Conservation (phyloP, 2,113 vertebrate species). For the Pandion haliaetus region DNA sequence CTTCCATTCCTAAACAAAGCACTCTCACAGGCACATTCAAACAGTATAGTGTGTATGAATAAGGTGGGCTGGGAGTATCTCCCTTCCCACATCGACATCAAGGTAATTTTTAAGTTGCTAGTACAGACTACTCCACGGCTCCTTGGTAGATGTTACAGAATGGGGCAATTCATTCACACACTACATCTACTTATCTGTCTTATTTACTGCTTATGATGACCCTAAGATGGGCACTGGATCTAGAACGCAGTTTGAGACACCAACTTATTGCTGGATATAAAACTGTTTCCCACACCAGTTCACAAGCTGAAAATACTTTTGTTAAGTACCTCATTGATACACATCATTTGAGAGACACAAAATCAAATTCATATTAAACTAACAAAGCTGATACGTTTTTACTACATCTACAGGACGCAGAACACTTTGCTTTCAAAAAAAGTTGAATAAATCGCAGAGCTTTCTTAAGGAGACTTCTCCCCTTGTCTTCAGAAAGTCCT, state of each 20-base stretch:
- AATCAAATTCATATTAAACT: slow-evolving; percentile 10
- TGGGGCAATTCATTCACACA: background rate
- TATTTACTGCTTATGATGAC: background rate
- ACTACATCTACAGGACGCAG: background rate
- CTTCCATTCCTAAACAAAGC: background rate
- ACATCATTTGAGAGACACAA: background rate
- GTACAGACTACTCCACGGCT: background rate
- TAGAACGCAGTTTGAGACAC: background rate
- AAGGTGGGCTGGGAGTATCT: background rate
- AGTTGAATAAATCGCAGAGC: slow-evolving; percentile 40
- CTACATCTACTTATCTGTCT: background rate
- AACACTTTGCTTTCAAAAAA: slow-evolving; percentile 39
- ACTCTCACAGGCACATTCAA: background rate
- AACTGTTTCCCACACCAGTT: background rate
- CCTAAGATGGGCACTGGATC: background rate
- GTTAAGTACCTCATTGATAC: background rate
- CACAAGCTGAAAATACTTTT: background rate
- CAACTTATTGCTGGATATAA: background rate
- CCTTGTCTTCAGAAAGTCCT: slow-evolving; percentile 72
- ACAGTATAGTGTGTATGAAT: background rate
- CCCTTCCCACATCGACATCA: background rate
- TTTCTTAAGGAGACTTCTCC: slow-evolving; percentile 37
- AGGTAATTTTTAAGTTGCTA: background rate
- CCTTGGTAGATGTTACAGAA: background rate
- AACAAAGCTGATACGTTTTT: slow-evolving; percentile 24